Conservation (phyloP, 2,888 invertebrate genomes). For the Saturnia pavonia region DNA sequence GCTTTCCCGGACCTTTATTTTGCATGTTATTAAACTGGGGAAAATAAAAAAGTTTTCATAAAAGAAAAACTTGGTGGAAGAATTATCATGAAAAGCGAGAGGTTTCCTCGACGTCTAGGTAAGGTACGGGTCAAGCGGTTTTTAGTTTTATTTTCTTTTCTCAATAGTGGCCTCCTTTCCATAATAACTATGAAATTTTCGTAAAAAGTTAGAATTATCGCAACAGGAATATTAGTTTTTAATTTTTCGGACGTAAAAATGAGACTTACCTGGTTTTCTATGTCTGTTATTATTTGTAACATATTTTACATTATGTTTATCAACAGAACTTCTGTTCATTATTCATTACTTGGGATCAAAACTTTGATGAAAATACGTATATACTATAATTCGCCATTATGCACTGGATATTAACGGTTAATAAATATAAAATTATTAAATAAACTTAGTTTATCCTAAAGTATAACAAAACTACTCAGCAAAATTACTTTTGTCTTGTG, state of each 20-base stretch:
- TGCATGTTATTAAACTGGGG: slow-evolving; percentile 70
- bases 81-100: slow-evolving; percentile 69
- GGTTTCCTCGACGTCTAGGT: slow-evolving; percentile 32
- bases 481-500: too few relatives aligned
- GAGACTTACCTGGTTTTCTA: background rate
- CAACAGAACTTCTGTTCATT: too few relatives aligned
- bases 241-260: background rate
- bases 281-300: background rate
- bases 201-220: slow-evolving; percentile 16
- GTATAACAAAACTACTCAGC: too few relatives aligned
- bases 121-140: slow-evolving; percentile 18
- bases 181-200: slow-evolving; percentile 9
- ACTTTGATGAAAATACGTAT: too few relatives aligned
- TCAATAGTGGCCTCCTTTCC: slow-evolving; percentile 13
- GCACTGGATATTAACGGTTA: too few relatives aligned
- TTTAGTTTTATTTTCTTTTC: slow-evolving; percentile 18
- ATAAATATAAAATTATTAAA: too few relatives aligned
- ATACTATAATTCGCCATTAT: too few relatives aligned
- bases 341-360: too few relatives aligned
- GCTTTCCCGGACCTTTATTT: slow-evolving; percentile 60
- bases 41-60: slow-evolving; percentile 64
- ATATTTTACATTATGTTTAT: background rate
- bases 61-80: slow-evolving; percentile 57
- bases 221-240: slow-evolving; percentile 27
- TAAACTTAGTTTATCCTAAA: too few relatives aligned